Percentiles rank a stretch among this genome's conserved stretches.
Evolutionary conservation across 2,888 invertebrate species (phyloP).

Genomic region (Tupiocoris notatus): DNA sequence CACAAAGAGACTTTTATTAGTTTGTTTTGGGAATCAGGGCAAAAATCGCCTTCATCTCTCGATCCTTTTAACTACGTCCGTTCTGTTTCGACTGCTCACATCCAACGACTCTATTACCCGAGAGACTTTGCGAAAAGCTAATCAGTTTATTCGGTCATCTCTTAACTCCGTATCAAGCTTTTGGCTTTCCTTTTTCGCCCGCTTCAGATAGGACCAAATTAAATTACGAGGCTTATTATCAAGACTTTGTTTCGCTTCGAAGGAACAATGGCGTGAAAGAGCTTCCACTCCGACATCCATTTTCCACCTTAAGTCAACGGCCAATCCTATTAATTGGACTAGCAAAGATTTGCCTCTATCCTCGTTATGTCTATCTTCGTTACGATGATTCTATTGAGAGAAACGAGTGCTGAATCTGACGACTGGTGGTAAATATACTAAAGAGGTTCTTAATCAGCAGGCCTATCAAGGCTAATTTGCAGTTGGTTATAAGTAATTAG

Average conservation of each 20-base stretch:
- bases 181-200: conserved; percentile 4
- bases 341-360: neutral
- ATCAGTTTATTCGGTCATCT: conserved; percentile 29
- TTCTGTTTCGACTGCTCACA: neutral
- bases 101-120: neutral
- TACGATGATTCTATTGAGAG: conserved; percentile 1
- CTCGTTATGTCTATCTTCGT: neutral
- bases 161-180: conserved; percentile 24
- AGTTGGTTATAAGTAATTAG: too few species aligned
- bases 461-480: too few species aligned
- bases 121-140: conserved; percentile 29
- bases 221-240: conserved; percentile 40
- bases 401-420: too few species aligned
- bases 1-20: neutral
- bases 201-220: conserved; percentile 34
- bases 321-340: conserved; percentile 7
- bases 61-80: neutral
- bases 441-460: too few species aligned
- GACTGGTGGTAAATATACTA: too few species aligned
- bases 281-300: neutral
- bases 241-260: conserved; percentile 21
- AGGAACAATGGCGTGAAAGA: conserved; percentile 30
- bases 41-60: neutral
- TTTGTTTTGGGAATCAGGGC: neutral
- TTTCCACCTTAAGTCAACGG: neutral